Base-by-base conservation (phyloP, 1,140 invertebrate species). In the Drosophila ananassae region DNA sequence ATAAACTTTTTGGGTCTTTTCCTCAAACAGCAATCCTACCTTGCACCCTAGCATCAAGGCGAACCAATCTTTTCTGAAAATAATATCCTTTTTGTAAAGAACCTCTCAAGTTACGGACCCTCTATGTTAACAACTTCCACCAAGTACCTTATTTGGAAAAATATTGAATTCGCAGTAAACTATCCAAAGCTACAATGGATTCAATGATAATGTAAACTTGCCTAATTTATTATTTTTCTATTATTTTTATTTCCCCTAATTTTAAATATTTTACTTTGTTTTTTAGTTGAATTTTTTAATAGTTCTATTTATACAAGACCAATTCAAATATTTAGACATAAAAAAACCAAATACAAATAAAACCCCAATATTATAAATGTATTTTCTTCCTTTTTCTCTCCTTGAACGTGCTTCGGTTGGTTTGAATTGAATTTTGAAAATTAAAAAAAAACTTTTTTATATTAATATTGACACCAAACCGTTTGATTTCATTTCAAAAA, bases 1-100 rank as follows among this genome's bases (percentile, higher is more conserved):
- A 57, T 30, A 24, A 51, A 56, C 56, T 51, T 28, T 28, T 59
- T 57, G 24, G 41, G 46, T 39, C 6, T 41, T 37, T 41, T 54
- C 48, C 57, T 24, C 32, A 60, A 41, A 60, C 39, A 62, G 77
- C 57, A 52, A 78, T 46, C 51, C 62, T 67, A 89, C 83, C 83
- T 89, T 89, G 83, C 83, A 89, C 83, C 83, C 83, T 77, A 89
- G 83, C 83, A 89, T 89, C 83, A 89, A 89, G 83, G 83, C 83
- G 57, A 67, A 39, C n/a, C 48, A 63, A 52, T 50, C 34, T 32
- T 28, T 13, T n/a, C 53, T 12, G 41, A 50, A 63, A 24, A 13
- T 60, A 48, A 32, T 25, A 9, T 32, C 9, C 53, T 50, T 13
- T 34, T 52, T 57, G 44, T 69, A 56, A 48, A 68, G 13, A 68